phyloP scores from a whole-genome alignment of 2,113 vertebrate genomes.

The Odontophorus gujanensis region DNA sequence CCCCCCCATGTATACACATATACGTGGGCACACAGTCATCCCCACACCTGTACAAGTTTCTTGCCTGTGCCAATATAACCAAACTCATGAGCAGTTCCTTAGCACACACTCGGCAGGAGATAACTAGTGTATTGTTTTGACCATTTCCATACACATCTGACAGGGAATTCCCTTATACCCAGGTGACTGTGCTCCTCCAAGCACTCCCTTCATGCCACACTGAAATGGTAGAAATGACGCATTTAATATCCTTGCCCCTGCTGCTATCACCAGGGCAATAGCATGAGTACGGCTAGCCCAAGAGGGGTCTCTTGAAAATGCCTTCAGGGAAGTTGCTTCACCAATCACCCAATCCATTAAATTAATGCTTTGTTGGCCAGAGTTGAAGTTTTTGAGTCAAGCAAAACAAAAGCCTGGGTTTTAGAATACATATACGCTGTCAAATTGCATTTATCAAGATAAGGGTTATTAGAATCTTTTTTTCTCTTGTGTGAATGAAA shows the following conservation, averaged over 20 bases:
- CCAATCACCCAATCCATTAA: background rate
- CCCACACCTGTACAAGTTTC: background rate
- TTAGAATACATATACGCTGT: conserved; percentile 45
- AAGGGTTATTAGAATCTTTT: conserved; percentile 71
- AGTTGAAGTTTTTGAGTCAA: conserved; percentile 38
- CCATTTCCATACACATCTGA: background rate
- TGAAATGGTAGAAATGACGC: background rate
- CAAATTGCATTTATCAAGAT: conserved; percentile 71
- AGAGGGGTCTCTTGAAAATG: background rate
- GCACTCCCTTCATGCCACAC: background rate
- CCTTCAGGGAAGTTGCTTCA: background rate
- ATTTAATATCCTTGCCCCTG: background rate
- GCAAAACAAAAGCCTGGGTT: conserved; percentile 61
- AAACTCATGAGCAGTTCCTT: background rate
- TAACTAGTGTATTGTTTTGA: background rate
- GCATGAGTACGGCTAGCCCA: background rate
- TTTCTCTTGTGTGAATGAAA: conserved; percentile 70
- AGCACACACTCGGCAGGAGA: background rate
- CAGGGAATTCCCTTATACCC: background rate
- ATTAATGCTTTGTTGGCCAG: conserved; percentile 28
- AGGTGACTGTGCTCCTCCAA: background rate
- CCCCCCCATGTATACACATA: background rate
- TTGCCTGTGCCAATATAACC: too few relatives aligned
- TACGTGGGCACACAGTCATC: too few relatives aligned
- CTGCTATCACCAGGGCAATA: background rate